These are phyloP conservation scores for Periophthalmus magnuspinnatus DNA, from an alignment of 2,797 vertebrate species.

Conservation along the genomic window DNA sequence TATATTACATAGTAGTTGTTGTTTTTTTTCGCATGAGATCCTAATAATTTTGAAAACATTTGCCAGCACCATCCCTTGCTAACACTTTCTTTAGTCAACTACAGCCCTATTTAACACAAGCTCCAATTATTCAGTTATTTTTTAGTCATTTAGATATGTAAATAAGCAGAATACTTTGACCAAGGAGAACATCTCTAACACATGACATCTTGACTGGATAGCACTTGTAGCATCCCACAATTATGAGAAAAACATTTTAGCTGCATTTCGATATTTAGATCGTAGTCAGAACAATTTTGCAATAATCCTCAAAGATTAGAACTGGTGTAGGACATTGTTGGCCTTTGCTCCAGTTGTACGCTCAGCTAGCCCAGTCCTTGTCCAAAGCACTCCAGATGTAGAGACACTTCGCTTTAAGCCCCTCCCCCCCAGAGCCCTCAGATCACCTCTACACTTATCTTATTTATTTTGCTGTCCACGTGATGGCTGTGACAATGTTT, in stretches of 20 bases:
- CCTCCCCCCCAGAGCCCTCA: slow-evolving; percentile 26
- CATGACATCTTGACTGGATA: neutral
- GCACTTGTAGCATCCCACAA: no score
- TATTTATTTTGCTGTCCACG: slow-evolving; percentile 46
- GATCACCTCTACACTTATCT: slow-evolving; percentile 6
- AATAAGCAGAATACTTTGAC: no score
- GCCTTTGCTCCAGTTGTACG: slow-evolving; percentile 23
- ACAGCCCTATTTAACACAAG: no score
- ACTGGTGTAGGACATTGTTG: neutral
- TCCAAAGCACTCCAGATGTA: neutral
- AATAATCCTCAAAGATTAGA: neutral
- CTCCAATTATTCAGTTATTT: no score
- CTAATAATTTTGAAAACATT: no score
- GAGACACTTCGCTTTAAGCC: slow-evolving; percentile 24
- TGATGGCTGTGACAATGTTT: slow-evolving; percentile 29
- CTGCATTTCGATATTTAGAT: neutral
- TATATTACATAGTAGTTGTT: no score
- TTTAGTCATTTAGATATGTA: no score
- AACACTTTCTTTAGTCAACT: no score
- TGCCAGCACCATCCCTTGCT: no score
- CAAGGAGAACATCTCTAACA: no score
- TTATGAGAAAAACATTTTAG: neutral
- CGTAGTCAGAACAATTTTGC: no score
- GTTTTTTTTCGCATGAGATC: no score
- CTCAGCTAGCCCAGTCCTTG: neutral